phyloP scores from a whole-genome alignment of 2,888 invertebrate genomes.

The Meandrusa payeni region DNA sequence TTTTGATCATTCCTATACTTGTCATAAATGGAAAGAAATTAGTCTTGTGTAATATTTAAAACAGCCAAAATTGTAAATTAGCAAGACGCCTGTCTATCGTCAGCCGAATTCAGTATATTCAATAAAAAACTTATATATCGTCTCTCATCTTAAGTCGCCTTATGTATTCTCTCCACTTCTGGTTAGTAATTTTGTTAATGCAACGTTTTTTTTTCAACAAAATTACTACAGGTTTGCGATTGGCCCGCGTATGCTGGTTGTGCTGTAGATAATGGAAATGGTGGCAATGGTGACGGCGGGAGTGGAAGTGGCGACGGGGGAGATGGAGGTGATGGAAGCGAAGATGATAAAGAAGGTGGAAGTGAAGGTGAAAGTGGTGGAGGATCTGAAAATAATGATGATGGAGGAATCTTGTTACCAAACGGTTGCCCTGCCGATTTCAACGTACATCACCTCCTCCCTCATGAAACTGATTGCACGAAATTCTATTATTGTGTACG shows the following conservation, averaged over 20 bases:
- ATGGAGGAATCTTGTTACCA: constrained; percentile 26
- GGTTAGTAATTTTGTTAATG: too few species aligned
- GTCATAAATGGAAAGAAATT: too few species aligned
- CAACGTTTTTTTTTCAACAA: too few species aligned
- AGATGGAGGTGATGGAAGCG: not conserved
- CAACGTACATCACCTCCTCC: constrained; percentile 38
- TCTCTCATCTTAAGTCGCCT: too few species aligned
- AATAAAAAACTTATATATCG: too few species aligned
- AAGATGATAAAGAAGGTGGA: too few species aligned
- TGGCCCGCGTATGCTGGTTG: constrained; percentile 18
- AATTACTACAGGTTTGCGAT: constrained; percentile 15
- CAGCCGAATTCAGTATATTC: too few species aligned
- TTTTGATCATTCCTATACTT: too few species aligned
- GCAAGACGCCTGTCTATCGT: too few species aligned
- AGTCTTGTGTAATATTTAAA: too few species aligned
- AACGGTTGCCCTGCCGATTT: constrained; percentile 47
- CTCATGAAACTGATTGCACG: constrained; percentile 45
- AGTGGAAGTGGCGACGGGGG: constrained; percentile 9
- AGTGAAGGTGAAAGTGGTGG: constrained; percentile 2
- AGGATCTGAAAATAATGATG: not conserved
- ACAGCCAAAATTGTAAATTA: too few species aligned
- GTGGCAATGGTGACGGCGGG: not conserved
- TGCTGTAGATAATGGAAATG: not conserved
- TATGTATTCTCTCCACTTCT: not conserved
- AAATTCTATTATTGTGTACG: constrained; percentile 43